Evolutionary conservation across 2,113 vertebrate genomes (phyloP), one percentile per base, ranked within the genome.

Genomic region (Dinomys branickii): DNA sequence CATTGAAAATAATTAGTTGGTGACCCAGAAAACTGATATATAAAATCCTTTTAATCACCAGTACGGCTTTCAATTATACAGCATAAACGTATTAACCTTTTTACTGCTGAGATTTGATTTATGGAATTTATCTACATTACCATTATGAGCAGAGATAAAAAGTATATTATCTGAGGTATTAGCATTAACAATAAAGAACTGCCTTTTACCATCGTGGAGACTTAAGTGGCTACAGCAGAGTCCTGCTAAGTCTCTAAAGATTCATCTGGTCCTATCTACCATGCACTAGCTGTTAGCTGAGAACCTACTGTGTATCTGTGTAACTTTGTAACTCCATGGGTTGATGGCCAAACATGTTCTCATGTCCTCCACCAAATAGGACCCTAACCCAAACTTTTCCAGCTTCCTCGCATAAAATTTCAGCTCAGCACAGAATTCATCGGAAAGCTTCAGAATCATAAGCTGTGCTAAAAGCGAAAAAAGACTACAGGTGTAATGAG

Each of bases 1-100:
- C 98, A 98, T 97, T 98, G 98, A 98, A 98, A 99, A 99, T 99
- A 99, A 99, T 99, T 98, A 98, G 98, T 95, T 98, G 98, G 98
- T 98, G 98, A 99, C 99, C 98, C 98, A 98, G 98, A 98, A 98
- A 98, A 98, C 98, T 97, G 98, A 98, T 98, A 98, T 98, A 98
- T 98, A 98, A 98, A 98, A 98, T 98, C 97, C 97, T 98, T 98
- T 98, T 98, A 99, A 98, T 98, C 98, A 98, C 98, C 98, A 98
- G 98, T 98, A 98, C 98, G 98, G 98, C 98, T 99, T 99, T 99
- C 98, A 98, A 98, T 99, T 99, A 99, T 97, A 97, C 97, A 98
- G 97, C 91, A 35, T 98, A 98, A 99, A 99, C 98, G 98, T 99
- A 98, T 98, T 99, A 99, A 99, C 98, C 98, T 99, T 98, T 98